Conservation (phyloP, 2,113 vertebrate genomes). For the Anas platyrhynchos region DNA sequence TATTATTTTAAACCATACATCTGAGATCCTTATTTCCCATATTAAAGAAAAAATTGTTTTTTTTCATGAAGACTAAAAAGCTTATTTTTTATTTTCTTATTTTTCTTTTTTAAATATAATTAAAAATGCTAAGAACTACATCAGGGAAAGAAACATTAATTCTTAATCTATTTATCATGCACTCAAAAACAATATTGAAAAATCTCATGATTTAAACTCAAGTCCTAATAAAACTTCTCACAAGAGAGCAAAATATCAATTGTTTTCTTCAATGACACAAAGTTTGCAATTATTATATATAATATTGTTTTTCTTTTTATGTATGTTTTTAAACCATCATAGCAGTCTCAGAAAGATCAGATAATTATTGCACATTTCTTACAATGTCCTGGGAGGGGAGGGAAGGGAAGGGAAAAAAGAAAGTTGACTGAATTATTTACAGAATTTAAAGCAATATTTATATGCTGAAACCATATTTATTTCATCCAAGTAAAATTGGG, state of each 20-base stretch:
- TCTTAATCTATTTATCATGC: background rate
- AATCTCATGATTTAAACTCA: background rate
- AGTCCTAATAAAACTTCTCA: background rate
- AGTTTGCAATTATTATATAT: background rate
- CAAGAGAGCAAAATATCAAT: background rate
- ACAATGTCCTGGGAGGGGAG: background rate
- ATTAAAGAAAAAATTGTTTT: background rate
- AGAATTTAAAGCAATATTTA: background rate
- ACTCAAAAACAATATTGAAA: background rate
- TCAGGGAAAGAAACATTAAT: background rate
- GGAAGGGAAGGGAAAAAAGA: background rate
- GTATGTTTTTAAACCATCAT: background rate
- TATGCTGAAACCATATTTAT: background rate
- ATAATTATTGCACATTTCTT: background rate
- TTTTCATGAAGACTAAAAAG: too few relatives aligned
- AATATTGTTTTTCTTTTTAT: background rate
- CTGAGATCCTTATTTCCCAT: background rate
- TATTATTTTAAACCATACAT: background rate
- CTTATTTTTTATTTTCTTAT: background rate
- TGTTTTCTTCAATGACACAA: background rate
- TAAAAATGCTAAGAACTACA: background rate
- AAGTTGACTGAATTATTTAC: background rate
- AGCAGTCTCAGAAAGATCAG: background rate
- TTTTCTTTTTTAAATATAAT: background rate
- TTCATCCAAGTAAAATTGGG: background rate